A percentile compares a stretch with the other conserved stretches of the same genome.
These are phyloP conservation scores for Limnephilus marmoratus DNA, from an alignment of 2,888 invertebrate species.

Conservation along the genomic window DNA sequence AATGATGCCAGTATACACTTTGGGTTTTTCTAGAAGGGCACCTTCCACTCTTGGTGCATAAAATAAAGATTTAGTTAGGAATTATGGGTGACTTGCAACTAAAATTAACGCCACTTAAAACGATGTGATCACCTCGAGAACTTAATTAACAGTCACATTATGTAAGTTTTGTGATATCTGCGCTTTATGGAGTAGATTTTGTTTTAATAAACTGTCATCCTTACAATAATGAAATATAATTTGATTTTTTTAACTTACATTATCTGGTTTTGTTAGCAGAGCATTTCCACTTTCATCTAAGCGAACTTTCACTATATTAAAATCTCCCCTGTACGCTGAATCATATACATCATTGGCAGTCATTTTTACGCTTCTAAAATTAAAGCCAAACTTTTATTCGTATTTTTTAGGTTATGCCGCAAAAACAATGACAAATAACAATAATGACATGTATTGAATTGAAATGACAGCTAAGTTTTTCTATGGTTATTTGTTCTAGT, in stretches of 20 bases:
- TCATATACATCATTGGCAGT: conserved; percentile 74
- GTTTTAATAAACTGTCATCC: neutral
- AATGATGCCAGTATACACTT: no score
- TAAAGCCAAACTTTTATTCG: neutral
- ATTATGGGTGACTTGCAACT: no score
- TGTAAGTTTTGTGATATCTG: neutral
- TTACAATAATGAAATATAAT: neutral
- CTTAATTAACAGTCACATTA: neutral
- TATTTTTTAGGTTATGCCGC: conserved; percentile 46
- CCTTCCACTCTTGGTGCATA: no score
- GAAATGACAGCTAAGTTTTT: neutral
- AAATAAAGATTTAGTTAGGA: no score
- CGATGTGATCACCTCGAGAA: neutral
- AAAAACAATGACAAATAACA: conserved; percentile 28
- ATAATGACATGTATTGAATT: neutral
- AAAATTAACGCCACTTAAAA: neutral
- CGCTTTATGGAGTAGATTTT: neutral
- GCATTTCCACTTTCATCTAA: conserved; percentile 76
- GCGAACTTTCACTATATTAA: conserved; percentile 80
- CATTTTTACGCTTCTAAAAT: conserved; percentile 38
- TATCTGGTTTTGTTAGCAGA: conserved; percentile 56
- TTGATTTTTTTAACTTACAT: conserved; percentile 44
- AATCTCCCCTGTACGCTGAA: conserved; percentile 85
- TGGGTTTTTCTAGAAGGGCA: no score
- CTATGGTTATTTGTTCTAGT: neutral